phyloP scores from a whole-genome alignment of 1,140 invertebrate species.

The Linepithema humile region DNA sequence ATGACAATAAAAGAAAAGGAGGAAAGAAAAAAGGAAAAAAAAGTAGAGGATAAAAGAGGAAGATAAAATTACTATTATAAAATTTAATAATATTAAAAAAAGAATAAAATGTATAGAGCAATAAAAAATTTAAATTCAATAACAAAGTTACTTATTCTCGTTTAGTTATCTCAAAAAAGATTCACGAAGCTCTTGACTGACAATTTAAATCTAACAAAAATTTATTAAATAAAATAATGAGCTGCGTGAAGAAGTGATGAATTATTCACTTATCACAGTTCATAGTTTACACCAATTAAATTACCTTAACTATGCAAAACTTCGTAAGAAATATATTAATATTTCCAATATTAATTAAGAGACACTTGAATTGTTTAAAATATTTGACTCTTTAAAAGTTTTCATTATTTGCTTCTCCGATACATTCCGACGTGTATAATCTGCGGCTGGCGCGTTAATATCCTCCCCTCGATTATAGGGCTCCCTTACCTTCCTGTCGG shows the following conservation, averaged over 20 bases:
- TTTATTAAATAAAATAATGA: constrained; percentile 3
- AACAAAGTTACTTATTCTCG: not conserved
- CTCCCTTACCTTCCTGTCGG: not conserved
- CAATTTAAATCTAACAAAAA: not conserved
- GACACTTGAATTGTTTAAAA: not conserved
- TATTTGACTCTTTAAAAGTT: not conserved
- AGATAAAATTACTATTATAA: no score
- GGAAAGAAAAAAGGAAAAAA: no score
- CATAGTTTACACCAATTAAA: not conserved
- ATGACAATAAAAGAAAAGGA: no score
- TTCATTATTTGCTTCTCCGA: constrained; percentile 21
- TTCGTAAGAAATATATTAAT: not conserved
- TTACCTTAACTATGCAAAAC: not conserved
- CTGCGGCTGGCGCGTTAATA: constrained; percentile 39
- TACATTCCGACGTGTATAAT: not conserved
- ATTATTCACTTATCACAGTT: not conserved
- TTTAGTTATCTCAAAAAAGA: not conserved
- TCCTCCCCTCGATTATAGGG: constrained; percentile 32
- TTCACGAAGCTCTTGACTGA: not conserved
- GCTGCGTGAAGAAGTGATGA: not conserved
- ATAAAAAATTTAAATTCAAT: not conserved
- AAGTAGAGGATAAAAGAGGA: no score
- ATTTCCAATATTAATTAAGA: not conserved
- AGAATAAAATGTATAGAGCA: not conserved
- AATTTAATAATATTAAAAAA: not conserved